A percentile compares a stretch with the other conserved stretches of the same genome.
phyloP scores from a whole-genome alignment of 2,113 vertebrate genomes.

The Diglossa brunneiventris region DNA sequence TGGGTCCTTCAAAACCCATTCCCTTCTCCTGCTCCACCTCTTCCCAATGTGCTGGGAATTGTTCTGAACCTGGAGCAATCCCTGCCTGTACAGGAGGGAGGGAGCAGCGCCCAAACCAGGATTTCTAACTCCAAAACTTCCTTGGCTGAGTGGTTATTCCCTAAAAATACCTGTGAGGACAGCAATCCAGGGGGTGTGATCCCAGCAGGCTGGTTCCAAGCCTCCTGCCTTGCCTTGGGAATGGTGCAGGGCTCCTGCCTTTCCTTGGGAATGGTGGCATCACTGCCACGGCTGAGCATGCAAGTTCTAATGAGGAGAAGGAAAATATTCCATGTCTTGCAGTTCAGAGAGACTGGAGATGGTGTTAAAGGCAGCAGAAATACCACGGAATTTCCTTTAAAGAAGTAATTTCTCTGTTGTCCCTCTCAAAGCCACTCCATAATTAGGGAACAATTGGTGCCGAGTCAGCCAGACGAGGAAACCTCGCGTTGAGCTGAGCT shows the following conservation, averaged over 20 bases:
- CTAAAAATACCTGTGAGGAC: background rate
- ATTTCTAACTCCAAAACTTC: background rate
- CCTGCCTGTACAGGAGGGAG: background rate
- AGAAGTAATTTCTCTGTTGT: background rate
- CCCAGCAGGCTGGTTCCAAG: background rate
- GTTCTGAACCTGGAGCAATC: background rate
- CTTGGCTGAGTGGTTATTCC: background rate
- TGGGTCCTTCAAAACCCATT: background rate
- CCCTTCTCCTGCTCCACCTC: background rate
- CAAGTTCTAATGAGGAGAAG: fast-evolving
- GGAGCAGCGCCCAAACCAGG: background rate
- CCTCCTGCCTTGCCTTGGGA: background rate
- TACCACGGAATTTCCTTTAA: background rate
- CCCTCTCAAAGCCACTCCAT: background rate
- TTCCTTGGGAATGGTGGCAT: background rate
- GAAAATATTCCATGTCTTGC: background rate
- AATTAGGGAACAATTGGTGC: constrained; percentile 23
- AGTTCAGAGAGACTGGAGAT: background rate
- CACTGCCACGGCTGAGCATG: fast-evolving
- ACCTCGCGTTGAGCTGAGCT: background rate
- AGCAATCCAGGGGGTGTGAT: background rate
- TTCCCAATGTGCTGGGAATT: background rate
- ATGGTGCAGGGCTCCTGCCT: background rate
- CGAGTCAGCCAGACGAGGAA: background rate
- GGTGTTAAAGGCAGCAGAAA: background rate